These are phyloP conservation scores for Drosophila tripunctata DNA, from an alignment of 2,888 invertebrate species.

Conservation along the genomic window DNA sequence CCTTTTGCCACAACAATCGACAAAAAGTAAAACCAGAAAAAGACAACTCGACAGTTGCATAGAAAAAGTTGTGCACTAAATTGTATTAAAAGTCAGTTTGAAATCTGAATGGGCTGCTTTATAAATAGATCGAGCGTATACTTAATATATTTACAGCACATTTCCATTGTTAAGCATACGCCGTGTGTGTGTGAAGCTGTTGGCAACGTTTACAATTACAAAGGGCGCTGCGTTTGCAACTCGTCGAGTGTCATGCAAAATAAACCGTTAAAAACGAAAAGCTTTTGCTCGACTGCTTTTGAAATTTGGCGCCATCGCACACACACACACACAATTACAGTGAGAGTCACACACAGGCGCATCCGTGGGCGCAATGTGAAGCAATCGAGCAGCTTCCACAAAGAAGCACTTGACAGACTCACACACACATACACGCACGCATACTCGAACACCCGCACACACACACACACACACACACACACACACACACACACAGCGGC, in stretches of 20 bases:
- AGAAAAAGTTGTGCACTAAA: slow-evolving; percentile 18
- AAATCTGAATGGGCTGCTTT: background rate
- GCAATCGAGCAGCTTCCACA: slow-evolving; percentile 59
- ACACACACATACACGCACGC: slow-evolving; percentile 26
- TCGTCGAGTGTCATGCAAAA: slow-evolving; percentile 60
- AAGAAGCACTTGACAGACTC: slow-evolving; percentile 69
- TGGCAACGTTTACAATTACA: slow-evolving; percentile 68
- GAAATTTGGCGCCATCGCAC: slow-evolving; percentile 75
- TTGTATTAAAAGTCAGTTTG: slow-evolving; percentile 10
- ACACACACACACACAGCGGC: slow-evolving; percentile 24
- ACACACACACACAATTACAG: background rate
- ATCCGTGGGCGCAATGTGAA: slow-evolving; percentile 43
- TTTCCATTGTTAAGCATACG: slow-evolving; percentile 27
- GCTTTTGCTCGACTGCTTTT: slow-evolving; percentile 71
- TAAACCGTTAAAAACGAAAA: slow-evolving; percentile 72
- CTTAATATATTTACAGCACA: slow-evolving; percentile 7
- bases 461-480: slow-evolving; percentile 24
- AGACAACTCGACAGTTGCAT: slow-evolving; percentile 8
- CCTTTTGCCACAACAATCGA: slow-evolving; percentile 47
- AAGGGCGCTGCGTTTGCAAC: slow-evolving; percentile 41
- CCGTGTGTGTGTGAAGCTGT: slow-evolving; percentile 39
- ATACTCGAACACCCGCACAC: slow-evolving; percentile 21
- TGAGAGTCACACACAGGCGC: slow-evolving; percentile 6
- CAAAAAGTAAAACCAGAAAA: slow-evolving; percentile 4
- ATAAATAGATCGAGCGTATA: slow-evolving; percentile 1